phyloP scores from a whole-genome alignment of 2,888 invertebrate species.

The Pseudococcus jackbeardsleyi region DNA sequence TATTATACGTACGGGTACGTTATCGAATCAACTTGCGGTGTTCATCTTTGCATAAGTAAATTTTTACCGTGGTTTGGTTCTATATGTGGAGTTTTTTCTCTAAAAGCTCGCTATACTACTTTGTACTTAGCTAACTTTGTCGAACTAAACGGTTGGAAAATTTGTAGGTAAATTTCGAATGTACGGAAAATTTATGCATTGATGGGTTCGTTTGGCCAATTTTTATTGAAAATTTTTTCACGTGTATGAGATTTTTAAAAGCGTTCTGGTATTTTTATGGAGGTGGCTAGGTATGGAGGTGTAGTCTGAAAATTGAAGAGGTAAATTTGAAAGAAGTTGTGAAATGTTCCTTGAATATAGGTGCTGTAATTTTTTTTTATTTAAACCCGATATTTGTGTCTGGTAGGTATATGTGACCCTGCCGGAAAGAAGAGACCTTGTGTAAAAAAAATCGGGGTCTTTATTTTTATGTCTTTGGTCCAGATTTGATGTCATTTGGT shows the following conservation, averaged over 20 bases:
- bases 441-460: no score
- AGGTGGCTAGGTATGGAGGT: background rate
- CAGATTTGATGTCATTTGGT: no score
- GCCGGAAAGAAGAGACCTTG: no score
- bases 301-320: background rate
- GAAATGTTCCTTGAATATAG: background rate
- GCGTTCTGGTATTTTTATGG: no score
- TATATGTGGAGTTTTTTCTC: background rate
- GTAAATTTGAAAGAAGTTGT: background rate
- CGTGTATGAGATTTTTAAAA: background rate
- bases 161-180: constrained; percentile 1
- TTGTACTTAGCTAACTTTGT: background rate
- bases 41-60: constrained; percentile 45
- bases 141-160: constrained; percentile 5
- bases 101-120: background rate
- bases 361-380: background rate
- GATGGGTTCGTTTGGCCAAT: constrained; percentile 2
- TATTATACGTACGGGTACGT: constrained; percentile 5
- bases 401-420: no score
- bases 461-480: no score
- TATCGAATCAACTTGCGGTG: constrained; percentile 38
- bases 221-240: constrained; percentile 17
- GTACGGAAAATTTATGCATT: background rate
- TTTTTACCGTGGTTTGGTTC: constrained; percentile 13
- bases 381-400: no score